Evolutionary conservation across 2,797 vertebrate species (phyloP).

Genomic region (Ciconia nigra): DNA sequence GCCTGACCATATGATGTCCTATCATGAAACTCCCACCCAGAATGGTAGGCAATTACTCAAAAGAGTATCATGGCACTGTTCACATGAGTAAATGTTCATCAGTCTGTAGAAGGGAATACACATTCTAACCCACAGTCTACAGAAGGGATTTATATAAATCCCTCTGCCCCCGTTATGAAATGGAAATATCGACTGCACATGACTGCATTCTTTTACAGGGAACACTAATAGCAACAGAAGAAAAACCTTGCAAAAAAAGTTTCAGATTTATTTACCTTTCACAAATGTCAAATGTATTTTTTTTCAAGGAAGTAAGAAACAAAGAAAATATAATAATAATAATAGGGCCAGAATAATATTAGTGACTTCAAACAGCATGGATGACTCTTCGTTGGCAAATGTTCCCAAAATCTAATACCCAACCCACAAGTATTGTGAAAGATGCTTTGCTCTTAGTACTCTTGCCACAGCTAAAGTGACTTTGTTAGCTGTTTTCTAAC

Average conservation of each 20-base stretch:
- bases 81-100: neutral
- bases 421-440: neutral
- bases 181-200: neutral
- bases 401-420: neutral
- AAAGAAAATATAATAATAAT: neutral
- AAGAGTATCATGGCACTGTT: neutral
- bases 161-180: neutral
- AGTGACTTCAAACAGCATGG: neutral
- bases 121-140: neutral
- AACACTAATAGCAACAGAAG: neutral
- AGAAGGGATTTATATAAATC: slow-evolving; percentile 6
- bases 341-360: neutral
- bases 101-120: neutral
- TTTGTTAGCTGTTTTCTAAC: neutral
- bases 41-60: neutral
- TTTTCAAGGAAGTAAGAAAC: neutral
- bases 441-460: neutral
- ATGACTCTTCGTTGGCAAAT: neutral
- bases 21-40: neutral
- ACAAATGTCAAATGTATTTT: neutral
- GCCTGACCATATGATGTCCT: neutral
- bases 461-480: neutral
- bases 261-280: neutral
- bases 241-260: neutral
- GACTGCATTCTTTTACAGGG: neutral